These are phyloP conservation scores for Gopherus evgoodei DNA, from an alignment of 2,113 vertebrate species.

Conservation along the genomic window DNA sequence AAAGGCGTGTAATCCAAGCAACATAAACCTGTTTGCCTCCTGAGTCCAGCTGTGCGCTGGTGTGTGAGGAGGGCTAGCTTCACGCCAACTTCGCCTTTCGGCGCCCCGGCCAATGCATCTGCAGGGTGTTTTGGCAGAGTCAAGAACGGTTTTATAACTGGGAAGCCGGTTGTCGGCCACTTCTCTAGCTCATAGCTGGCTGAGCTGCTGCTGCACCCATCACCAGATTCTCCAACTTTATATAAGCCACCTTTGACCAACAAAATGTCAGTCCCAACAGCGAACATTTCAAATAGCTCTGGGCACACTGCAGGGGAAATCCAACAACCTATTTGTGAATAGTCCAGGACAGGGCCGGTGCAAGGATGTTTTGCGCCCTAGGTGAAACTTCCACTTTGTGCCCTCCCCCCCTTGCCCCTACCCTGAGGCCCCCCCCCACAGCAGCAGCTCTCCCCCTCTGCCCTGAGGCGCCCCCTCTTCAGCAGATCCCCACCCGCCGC, in stretches of 20 bases:
- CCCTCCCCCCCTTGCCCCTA: too few relatives aligned
- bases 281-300: not conserved
- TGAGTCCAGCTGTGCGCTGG: not conserved
- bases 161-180: not conserved
- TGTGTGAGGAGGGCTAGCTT: not conserved
- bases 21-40: not conserved
- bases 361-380: too few relatives aligned
- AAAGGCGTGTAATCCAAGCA: not conserved
- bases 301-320: not conserved
- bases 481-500: too few relatives aligned
- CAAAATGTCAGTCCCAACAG: not conserved
- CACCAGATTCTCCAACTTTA: not conserved
- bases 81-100: not conserved
- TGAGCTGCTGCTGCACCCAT: not conserved
- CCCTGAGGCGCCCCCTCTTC: too few relatives aligned
- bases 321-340: too few relatives aligned
- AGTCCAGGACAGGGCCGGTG: too few relatives aligned
- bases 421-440: too few relatives aligned
- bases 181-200: not conserved
- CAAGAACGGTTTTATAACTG: not conserved
- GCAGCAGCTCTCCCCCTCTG: too few relatives aligned
- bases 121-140: not conserved
- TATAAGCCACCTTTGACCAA: not conserved
- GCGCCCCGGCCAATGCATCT: not conserved
- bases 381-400: too few relatives aligned